These are phyloP conservation scores for Neodiprion fabricii DNA, from an alignment of 1,140 invertebrate species.

Conservation along the genomic window DNA sequence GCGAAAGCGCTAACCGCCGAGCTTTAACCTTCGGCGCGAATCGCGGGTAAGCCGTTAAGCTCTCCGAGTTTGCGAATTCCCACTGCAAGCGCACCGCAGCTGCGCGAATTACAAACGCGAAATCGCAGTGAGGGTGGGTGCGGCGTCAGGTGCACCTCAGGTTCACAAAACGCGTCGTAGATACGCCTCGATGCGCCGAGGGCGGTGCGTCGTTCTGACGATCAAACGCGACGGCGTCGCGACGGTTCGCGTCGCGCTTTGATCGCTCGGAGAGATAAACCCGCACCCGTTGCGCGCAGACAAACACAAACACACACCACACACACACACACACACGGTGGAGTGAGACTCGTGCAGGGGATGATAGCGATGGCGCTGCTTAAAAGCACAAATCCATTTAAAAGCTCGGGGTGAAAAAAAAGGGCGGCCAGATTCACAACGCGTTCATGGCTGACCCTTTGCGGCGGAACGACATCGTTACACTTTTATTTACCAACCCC, in stretches of 20 bases:
- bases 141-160: too few relatives aligned
- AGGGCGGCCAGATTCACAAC: too few relatives aligned
- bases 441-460: too few relatives aligned
- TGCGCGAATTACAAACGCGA: too few relatives aligned
- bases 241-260: background rate
- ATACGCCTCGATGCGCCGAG: background rate
- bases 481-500: too few relatives aligned
- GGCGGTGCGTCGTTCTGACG: background rate
- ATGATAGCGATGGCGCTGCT: constrained; percentile 9
- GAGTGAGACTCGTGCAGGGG: constrained; percentile 12
- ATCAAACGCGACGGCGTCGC: constrained; percentile 1
- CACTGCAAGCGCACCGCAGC: too few relatives aligned
- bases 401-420: background rate
- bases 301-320: too few relatives aligned
- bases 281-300: background rate
- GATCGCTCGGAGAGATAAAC: constrained; percentile 1
- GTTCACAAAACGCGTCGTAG: constrained; percentile 20
- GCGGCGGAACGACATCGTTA: too few relatives aligned
- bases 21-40: background rate
- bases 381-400: constrained; percentile 1
- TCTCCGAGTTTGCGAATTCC: too few relatives aligned
- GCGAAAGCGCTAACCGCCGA: constrained; percentile 36
- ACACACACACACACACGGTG: too few relatives aligned
- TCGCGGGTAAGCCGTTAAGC: background rate
- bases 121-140: too few relatives aligned